Conservation (phyloP, 1,140 invertebrate species). For the Plodia interpunctella region DNA sequence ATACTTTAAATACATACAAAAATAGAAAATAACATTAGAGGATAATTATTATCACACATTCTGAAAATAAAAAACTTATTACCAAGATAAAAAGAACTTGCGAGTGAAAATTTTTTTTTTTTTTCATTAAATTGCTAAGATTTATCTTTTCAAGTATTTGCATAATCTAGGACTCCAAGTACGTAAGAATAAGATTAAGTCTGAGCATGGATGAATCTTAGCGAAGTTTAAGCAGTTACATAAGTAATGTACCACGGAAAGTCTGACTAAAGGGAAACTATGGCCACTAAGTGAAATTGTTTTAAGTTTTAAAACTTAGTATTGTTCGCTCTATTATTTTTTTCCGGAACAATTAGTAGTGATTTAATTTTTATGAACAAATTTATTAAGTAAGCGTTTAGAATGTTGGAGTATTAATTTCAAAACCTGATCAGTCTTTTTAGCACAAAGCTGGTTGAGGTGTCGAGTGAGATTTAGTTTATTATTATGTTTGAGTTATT, state of each 20-base stretch:
- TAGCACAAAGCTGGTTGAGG: no score
- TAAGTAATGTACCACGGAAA: conserved; percentile 3
- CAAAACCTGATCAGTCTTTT: no score
- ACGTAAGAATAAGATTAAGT: conserved; percentile 6
- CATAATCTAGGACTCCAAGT: background rate
- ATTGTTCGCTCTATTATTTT: background rate
- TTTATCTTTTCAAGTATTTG: background rate
- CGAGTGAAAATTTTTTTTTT: background rate
- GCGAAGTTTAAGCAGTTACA: conserved; percentile 1
- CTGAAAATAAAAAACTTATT: no score
- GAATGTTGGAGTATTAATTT: no score
- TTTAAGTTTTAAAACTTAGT: conserved; percentile 2
- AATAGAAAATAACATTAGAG: no score
- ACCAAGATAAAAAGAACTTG: background rate
- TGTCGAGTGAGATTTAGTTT: no score
- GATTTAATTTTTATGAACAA: background rate
- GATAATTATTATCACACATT: no score
- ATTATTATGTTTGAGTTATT: no score
- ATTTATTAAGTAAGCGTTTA: background rate
- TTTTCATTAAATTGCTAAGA: background rate
- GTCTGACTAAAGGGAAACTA: conserved; percentile 4
- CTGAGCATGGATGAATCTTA: conserved; percentile 5
- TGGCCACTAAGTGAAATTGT: conserved; percentile 6
- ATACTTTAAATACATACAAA: no score
- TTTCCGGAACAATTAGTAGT: background rate